phyloP scores from a whole-genome alignment of 2,888 invertebrate species.

The Dynastes tityus region DNA sequence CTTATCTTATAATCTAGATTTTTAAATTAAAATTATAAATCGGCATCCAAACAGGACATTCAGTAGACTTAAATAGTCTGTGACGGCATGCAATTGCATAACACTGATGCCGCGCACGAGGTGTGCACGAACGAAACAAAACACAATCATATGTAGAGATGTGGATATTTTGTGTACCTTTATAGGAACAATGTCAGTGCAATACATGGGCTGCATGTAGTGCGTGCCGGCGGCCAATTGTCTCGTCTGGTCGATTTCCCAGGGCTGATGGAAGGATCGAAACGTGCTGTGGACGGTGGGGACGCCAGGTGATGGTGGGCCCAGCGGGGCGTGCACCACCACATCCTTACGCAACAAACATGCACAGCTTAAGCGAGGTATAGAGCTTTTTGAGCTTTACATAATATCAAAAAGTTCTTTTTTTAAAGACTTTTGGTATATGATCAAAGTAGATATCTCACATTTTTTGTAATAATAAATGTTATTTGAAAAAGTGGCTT shows the following conservation, averaged over 20 bases:
- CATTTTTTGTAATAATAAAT: slow-evolving; percentile 51
- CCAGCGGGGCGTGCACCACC: slow-evolving; percentile 70
- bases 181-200: slow-evolving; percentile 74
- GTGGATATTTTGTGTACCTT: slow-evolving; percentile 68
- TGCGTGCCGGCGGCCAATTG: slow-evolving; percentile 69
- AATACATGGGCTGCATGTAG: slow-evolving; percentile 68
- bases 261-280: slow-evolving; percentile 79
- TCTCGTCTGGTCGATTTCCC: slow-evolving; percentile 79
- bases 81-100: slow-evolving; percentile 42
- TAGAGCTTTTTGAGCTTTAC: slow-evolving; percentile 52
- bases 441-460: slow-evolving; percentile 55
- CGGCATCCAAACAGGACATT: slow-evolving; percentile 34
- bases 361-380: slow-evolving; percentile 67
- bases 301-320: slow-evolving; percentile 68
- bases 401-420: slow-evolving; percentile 42
- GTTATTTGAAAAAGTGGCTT: slow-evolving; percentile 20
- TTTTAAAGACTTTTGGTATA: slow-evolving; percentile 11
- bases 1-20: no score
- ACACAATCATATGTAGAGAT: slow-evolving; percentile 19
- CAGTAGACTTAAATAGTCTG: slow-evolving; percentile 19
- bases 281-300: slow-evolving; percentile 72
- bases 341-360: slow-evolving; percentile 72
- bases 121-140: slow-evolving; percentile 19
- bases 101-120: slow-evolving; percentile 38
- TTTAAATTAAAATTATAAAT: neutral